Conservation (phyloP, 2,113 vertebrate genomes). For the Hylia prasina region DNA sequence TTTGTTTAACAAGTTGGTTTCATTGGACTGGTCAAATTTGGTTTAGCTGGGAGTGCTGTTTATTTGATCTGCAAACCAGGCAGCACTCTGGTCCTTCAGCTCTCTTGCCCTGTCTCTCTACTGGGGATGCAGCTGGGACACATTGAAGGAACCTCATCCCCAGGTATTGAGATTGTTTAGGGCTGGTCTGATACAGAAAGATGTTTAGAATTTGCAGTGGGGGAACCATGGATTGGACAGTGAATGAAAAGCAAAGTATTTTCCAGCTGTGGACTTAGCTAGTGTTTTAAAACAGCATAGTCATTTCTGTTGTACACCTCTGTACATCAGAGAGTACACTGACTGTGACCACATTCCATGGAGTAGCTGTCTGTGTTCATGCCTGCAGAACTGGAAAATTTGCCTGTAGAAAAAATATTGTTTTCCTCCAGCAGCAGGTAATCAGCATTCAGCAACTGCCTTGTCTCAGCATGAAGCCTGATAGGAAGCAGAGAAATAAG, state of each 20-base stretch:
- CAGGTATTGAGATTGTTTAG: neutral
- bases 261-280: neutral
- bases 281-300: neutral
- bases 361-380: neutral
- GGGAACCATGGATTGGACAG: neutral
- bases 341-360: neutral
- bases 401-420: neutral
- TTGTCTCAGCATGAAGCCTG: neutral
- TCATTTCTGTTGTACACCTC: neutral
- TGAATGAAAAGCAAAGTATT: neutral
- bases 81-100: neutral
- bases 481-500: conserved; percentile 10
- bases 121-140: neutral
- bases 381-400: neutral
- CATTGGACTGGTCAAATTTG: neutral
- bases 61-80: neutral
- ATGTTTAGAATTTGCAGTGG: neutral
- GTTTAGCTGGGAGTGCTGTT: neutral
- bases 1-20: neutral
- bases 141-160: neutral
- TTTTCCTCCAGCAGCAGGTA: neutral
- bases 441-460: conserved; percentile 3
- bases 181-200: neutral
- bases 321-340: neutral
- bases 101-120: neutral